phyloP scores from a whole-genome alignment of 2,888 invertebrate genomes.

The Platerodrilus igneus region DNA sequence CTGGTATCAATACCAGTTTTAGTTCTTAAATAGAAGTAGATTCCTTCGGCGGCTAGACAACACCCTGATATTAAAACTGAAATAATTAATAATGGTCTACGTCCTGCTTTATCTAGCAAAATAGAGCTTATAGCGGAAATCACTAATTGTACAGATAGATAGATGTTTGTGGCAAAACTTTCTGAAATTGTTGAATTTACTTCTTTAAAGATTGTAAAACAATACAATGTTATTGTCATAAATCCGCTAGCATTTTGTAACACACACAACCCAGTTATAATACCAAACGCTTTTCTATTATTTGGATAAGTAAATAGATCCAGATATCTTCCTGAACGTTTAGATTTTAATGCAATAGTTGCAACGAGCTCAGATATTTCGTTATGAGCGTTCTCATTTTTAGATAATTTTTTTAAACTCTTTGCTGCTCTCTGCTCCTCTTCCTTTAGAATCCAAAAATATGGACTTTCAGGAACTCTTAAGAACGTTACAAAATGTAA shows the following conservation, averaged over 20 bases:
- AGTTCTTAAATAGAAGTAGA: conserved; percentile 46
- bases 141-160: conserved; percentile 54
- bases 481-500: conserved; percentile 54
- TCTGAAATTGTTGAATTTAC: conserved; percentile 45
- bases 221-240: conserved; percentile 56
- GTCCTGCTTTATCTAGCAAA: conserved; percentile 58
- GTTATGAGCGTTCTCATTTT: conserved; percentile 49
- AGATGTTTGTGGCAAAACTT: conserved; percentile 53
- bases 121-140: conserved; percentile 54
- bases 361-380: conserved; percentile 39
- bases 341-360: conserved; percentile 38
- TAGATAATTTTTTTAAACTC: conserved; percentile 56
- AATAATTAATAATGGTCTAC: conserved; percentile 57
- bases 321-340: conserved; percentile 48
- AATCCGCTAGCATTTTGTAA: conserved; percentile 59
- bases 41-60: conserved; percentile 41
- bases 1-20: conserved; percentile 33
- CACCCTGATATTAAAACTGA: conserved; percentile 46
- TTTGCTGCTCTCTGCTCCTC: conserved; percentile 47
- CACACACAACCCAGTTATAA: conserved; percentile 55
- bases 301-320: conserved; percentile 53
- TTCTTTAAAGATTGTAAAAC: conserved; percentile 56
- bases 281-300: conserved; percentile 57
- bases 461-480: conserved; percentile 62
- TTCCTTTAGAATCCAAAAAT: conserved; percentile 44